A percentile compares a stretch with the other conserved stretches of the same genome.
These are phyloP conservation scores for Dasypolia templi DNA, from an alignment of 2,888 invertebrate species.

Conservation along the genomic window DNA sequence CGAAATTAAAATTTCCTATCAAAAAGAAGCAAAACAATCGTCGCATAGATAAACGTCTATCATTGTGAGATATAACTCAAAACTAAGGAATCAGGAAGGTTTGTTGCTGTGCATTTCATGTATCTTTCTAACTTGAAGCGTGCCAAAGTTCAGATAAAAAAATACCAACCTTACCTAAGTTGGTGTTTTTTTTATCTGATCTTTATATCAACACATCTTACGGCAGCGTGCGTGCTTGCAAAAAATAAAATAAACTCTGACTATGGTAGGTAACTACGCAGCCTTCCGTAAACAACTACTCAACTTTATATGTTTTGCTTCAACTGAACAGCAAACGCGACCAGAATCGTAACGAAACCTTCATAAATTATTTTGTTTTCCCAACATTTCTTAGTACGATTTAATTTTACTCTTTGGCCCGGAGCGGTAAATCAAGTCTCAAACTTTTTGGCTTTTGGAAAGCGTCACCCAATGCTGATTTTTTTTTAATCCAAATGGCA, in stretches of 20 bases:
- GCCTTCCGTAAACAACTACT: constrained; percentile 59
- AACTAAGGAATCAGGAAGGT: no score
- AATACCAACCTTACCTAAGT: background rate
- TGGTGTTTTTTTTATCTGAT: no score
- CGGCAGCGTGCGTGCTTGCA: constrained; percentile 33
- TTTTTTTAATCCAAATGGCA: constrained; percentile 57
- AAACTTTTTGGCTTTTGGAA: constrained; percentile 58
- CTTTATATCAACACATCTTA: constrained; percentile 48
- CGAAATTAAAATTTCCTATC: accelerated
- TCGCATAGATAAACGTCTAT: background rate
- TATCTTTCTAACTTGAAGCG: background rate
- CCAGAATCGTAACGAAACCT: constrained; percentile 61
- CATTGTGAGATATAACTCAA: background rate
- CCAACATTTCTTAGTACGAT: constrained; percentile 64
- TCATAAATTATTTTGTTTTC: constrained; percentile 69
- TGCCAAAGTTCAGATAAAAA: constrained; percentile 16
- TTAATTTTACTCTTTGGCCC: constrained; percentile 66
- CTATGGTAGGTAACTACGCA: no score
- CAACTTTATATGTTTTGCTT: constrained; percentile 39
- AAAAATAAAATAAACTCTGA: constrained; percentile 47
- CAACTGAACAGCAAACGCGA: constrained; percentile 35
- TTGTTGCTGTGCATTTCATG: no score
- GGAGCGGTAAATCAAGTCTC: constrained; percentile 64
- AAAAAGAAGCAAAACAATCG: background rate
- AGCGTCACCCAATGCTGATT: constrained; percentile 42